These are phyloP conservation scores for Dreissena polymorpha DNA, from an alignment of 1,140 invertebrate genomes.

Conservation along the genomic window DNA sequence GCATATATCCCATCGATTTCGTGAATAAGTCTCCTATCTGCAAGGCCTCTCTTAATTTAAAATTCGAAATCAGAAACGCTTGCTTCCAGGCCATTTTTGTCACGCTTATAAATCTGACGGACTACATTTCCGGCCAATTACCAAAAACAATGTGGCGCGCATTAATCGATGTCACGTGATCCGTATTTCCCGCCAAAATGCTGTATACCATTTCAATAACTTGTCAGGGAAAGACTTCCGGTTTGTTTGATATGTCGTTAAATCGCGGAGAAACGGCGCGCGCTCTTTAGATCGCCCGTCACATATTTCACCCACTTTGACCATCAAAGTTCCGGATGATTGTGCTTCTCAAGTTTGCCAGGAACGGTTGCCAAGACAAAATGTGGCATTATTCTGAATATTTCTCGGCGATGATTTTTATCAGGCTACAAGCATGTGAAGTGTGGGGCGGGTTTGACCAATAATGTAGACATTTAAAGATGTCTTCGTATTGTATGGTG, in stretches of 20 bases:
- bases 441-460: too few relatives aligned
- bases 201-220: slow-evolving; percentile 58
- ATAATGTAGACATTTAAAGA: too few relatives aligned
- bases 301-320: slow-evolving; percentile 40
- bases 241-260: slow-evolving; percentile 30
- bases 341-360: slow-evolving; percentile 26
- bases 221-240: slow-evolving; percentile 52
- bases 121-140: slow-evolving; percentile 58
- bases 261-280: slow-evolving; percentile 2
- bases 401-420: not conserved
- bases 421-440: too few relatives aligned
- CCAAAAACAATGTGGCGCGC: slow-evolving; percentile 50
- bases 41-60: too few relatives aligned
- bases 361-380: slow-evolving; percentile 18
- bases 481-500: too few relatives aligned
- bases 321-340: slow-evolving; percentile 48
- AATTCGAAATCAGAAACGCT: slow-evolving; percentile 9
- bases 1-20: too few relatives aligned
- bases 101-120: slow-evolving; percentile 49
- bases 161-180: slow-evolving; percentile 51
- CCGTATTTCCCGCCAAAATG: slow-evolving; percentile 44
- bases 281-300: slow-evolving; percentile 9
- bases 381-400: slow-evolving; percentile 3
- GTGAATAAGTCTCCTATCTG: too few relatives aligned
- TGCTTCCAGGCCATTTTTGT: slow-evolving; percentile 9